A percentile compares a stretch with the other conserved stretches of the same genome.
These are phyloP conservation scores for Myotis planiceps DNA, from an alignment of 2,797 vertebrate species.

Conservation along the genomic window DNA sequence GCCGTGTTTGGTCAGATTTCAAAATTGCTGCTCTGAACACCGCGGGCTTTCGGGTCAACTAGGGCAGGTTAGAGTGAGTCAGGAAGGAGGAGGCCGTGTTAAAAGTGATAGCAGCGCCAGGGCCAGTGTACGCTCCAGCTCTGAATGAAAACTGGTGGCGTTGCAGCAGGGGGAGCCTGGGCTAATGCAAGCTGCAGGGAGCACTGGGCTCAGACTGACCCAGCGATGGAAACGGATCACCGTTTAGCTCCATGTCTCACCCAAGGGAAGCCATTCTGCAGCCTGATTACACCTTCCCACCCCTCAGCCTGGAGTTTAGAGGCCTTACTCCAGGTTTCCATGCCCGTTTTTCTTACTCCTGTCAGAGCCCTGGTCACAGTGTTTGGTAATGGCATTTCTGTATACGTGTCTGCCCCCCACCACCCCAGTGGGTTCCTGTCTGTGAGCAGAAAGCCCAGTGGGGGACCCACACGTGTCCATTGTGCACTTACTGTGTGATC, in stretches of 20 bases:
- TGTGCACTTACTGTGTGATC: background rate
- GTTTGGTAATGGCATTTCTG: background rate
- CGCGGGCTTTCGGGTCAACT: background rate
- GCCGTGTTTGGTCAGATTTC: background rate
- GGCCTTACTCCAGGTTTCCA: background rate
- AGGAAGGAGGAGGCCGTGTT: background rate
- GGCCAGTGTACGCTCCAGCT: background rate
- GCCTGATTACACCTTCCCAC: background rate
- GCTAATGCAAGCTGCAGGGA: background rate
- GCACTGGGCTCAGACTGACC: background rate
- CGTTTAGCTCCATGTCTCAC: background rate
- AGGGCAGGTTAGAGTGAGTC: background rate
- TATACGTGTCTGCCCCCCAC: background rate
- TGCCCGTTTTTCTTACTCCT: background rate
- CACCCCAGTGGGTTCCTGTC: background rate
- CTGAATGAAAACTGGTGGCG: background rate
- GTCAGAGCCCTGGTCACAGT: background rate
- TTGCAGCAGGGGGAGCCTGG: background rate
- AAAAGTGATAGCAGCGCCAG: background rate
- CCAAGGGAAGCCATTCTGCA: background rate
- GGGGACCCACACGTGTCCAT: background rate
- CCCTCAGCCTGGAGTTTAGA: background rate
- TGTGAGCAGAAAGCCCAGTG: background rate
- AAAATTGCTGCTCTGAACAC: background rate
- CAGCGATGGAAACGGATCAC: background rate